Evolutionary conservation across 2,888 invertebrate genomes (phyloP), one percentile per base, ranked within the genome.

Genomic region (Netelia inedita): DNA sequence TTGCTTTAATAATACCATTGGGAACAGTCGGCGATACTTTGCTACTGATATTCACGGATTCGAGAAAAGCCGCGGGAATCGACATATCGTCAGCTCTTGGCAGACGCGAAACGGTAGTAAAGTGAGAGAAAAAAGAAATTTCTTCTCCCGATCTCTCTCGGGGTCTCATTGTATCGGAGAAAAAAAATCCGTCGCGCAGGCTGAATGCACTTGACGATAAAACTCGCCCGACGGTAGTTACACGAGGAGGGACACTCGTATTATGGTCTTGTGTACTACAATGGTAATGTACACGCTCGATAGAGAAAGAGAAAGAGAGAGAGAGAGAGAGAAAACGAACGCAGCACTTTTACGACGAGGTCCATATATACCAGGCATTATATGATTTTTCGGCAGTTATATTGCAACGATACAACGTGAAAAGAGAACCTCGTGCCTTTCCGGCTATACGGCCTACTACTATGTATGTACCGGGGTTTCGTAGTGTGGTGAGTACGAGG

Each of bases 191-290:
- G 72, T 84, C 66, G 83, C 19, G 21, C 82, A 87, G 83, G 84
- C 87, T 85, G 88, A 90, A 89, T 89, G 84, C 86, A 79, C 87
- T 87, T 82, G 86, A 87, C 86, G 86, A 89, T 90, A 90, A 89
- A 89, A 76, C 79, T 79, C 57, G 72, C 21, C 53, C 55, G 35
- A 35, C 35, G 35, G 35, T 16, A 41, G 41, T 35, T 63, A 28
- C 61, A 71, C 61, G 43, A 50, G 35, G 23, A 35, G 61, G 35
- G 21, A 35, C 28, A 59, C 61, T 23, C 53, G 61, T 59, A 59
- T 79, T 79, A 71, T 61, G 23, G 55, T 41, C 21, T 71, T 28
- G 69, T 21, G 19, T 65, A 46, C 28, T 11, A 11, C 23, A 61
- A 23, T n/a, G 16, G 23, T 53, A 41, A 10, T 10, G 23, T 14